Conservation (phyloP, 2,113 vertebrate species). For the Labeo catla region DNA sequence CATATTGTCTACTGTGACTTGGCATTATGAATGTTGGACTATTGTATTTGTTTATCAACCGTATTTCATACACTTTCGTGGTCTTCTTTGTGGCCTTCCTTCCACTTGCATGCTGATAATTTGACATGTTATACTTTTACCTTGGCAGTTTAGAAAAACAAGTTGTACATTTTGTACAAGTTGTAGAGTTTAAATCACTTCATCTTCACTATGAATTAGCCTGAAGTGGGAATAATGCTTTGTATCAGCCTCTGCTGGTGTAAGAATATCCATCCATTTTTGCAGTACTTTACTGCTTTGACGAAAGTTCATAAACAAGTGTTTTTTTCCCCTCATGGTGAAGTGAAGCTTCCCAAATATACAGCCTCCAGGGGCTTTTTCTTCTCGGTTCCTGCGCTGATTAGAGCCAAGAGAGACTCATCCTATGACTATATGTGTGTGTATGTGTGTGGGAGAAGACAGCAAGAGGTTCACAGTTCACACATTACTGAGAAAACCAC, state of each 20-base stretch:
- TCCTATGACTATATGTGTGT: slow-evolving; percentile 17
- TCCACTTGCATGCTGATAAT: neutral
- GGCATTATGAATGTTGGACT: neutral
- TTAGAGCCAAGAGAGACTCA: neutral
- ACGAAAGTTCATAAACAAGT: neutral
- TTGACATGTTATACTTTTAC: neutral
- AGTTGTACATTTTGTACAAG: neutral
- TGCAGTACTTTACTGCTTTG: neutral
- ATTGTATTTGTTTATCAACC: neutral
- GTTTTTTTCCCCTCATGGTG: neutral
- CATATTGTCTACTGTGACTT: neutral
- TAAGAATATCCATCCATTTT: neutral
- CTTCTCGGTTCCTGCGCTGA: slow-evolving; percentile 21
- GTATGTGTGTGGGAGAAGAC: neutral
- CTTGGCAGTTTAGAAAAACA: neutral
- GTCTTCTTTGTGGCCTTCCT: neutral
- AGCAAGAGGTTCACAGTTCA: neutral
- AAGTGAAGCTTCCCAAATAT: neutral
- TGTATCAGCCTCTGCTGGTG: neutral
- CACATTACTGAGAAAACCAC: neutral
- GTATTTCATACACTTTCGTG: neutral
- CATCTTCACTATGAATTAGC: neutral
- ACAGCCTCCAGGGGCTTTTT: neutral
- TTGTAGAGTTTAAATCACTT: neutral
- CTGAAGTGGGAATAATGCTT: neutral